phyloP scores from a whole-genome alignment of 2,797 vertebrate species.

The Hemitrygon akajei region DNA sequence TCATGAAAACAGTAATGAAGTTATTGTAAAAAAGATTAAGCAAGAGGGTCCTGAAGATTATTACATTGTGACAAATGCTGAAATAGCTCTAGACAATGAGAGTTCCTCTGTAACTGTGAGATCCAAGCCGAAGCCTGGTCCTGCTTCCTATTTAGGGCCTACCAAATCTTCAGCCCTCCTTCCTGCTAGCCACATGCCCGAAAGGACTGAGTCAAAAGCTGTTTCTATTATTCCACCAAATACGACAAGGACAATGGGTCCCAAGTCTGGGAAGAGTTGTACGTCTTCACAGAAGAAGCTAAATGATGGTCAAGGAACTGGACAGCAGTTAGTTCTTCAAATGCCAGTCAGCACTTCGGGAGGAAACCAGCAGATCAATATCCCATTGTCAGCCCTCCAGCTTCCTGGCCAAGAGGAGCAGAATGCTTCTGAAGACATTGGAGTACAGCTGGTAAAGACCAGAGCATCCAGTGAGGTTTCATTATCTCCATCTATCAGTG shows the following conservation, averaged over 20 bases:
- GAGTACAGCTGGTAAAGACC: slow-evolving; percentile 51
- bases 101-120: slow-evolving; percentile 62
- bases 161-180: slow-evolving; percentile 49
- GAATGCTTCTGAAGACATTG: slow-evolving; percentile 54
- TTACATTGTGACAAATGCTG: slow-evolving; percentile 68
- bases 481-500: slow-evolving; percentile 55
- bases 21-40: slow-evolving; percentile 76
- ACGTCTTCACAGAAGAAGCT: slow-evolving; percentile 53
- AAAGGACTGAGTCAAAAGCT: slow-evolving; percentile 53
- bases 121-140: slow-evolving; percentile 53
- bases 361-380: slow-evolving; percentile 61
- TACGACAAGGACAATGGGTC: slow-evolving; percentile 45
- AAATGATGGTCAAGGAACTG: slow-evolving; percentile 41
- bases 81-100: slow-evolving; percentile 57
- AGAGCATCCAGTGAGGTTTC: slow-evolving; percentile 53
- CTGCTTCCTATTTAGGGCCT: slow-evolving; percentile 50
- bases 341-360: slow-evolving; percentile 63
- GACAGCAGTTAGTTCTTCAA: slow-evolving; percentile 54
- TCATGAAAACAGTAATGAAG: slow-evolving; percentile 51
- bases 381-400: slow-evolving; percentile 61
- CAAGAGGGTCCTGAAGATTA: slow-evolving; percentile 75
- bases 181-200: slow-evolving; percentile 41
- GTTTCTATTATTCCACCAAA: slow-evolving; percentile 54
- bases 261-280: slow-evolving; percentile 53
- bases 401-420: slow-evolving; percentile 66